These are phyloP conservation scores for Leucoraja ocellata DNA, from an alignment of 2,797 vertebrate species.

Conservation along the genomic window DNA sequence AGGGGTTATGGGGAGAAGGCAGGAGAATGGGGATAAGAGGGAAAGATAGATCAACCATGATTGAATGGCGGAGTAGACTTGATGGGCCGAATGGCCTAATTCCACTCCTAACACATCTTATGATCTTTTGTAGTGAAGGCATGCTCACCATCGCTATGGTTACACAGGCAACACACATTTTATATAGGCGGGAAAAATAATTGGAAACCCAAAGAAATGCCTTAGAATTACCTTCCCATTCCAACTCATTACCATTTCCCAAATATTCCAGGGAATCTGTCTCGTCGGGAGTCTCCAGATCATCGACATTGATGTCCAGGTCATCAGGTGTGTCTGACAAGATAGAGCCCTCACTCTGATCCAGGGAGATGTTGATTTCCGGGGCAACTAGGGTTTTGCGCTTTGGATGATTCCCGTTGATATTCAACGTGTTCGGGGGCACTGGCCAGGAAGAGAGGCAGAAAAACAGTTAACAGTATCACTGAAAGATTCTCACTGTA, in stretches of 20 bases:
- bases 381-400: slow-evolving; percentile 83
- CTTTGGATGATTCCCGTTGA: slow-evolving; percentile 71
- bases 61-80: no score
- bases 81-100: no score
- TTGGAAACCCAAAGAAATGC: background rate
- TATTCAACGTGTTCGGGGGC: slow-evolving; percentile 63
- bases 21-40: no score
- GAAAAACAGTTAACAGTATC: background rate
- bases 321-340: slow-evolving; percentile 89
- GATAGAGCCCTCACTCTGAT: slow-evolving; percentile 90
- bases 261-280: slow-evolving; percentile 90
- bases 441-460: background rate
- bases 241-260: slow-evolving; percentile 84
- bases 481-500: background rate
- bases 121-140: no score
- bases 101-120: no score
- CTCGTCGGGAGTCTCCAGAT: slow-evolving; percentile 91
- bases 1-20: no score
- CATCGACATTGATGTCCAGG: slow-evolving; percentile 91
- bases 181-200: background rate
- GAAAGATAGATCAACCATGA: no score
- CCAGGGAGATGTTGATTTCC: slow-evolving; percentile 92
- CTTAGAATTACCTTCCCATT: slow-evolving; percentile 83
- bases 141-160: no score
- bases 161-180: background rate